Base-by-base conservation (phyloP, 2,888 invertebrate genomes). In the Galerucella pusilla region DNA sequence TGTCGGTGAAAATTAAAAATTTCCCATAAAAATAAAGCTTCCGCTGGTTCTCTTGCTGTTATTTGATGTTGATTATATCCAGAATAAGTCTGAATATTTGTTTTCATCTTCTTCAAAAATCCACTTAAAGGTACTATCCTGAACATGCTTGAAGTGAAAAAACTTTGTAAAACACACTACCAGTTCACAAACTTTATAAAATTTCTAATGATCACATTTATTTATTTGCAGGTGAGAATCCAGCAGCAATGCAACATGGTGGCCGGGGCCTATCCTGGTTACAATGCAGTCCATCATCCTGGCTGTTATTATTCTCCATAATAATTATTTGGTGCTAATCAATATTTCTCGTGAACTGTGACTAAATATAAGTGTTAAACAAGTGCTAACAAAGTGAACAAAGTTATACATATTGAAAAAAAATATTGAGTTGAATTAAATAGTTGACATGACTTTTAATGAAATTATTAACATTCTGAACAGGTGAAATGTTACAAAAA, bases 161-260 rank as follows among this genome's bases (percentile, higher is more conserved):
- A 6, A 35, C 6, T 7, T 35, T 5, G 6, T 0, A 7, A 35
- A 6, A 6, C 7, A 35, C 7, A 35, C 7, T 7, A 35, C 35
- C 28, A 35, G 1, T 5, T 35, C 1, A 35, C 7, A 7, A 35
- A 35, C 7, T 1, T 7, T 7, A 35, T 7, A 0, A 35, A 35
- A 1, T 35, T 35, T 35, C 35, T 49, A 12, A 49, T 49, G 10
- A 12, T 49, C 4, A 49, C 12, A 12, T 49, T 46, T 46, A 10
- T 46, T 74, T 69, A 68, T 77, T 77, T 78, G 73, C 85, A 89
- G 90, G 89, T 80, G 90, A 90, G 82, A 89, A 89, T 84, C 89
- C 89, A 54, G 89, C 89, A 46, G 90, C 90, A 14, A 89, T 90
- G 89, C 89, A 90, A 80, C 89, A 89, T 77, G 89, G 89, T 65